Base-by-base conservation (phyloP, 2,797 vertebrate species). In the Neosalanx taihuensis region DNA sequence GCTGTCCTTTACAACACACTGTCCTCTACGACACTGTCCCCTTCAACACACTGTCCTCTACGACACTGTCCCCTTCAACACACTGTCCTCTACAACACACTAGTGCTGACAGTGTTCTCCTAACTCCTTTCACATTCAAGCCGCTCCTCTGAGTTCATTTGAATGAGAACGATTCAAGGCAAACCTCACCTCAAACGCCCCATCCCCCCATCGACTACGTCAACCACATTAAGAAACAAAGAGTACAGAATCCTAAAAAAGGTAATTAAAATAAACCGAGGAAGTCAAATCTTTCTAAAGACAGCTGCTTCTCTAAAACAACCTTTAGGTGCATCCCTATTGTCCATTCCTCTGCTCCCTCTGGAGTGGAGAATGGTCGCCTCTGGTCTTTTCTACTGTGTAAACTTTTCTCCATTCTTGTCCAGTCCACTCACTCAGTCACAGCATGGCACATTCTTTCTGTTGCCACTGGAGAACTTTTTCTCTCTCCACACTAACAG, bases 401-500 rank as follows among this genome's bases (percentile, higher is more conserved):
- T 80, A 87, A 87, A 88, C 84, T 86, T 86, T 79, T 69, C 81
- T 85, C 88, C 87, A 89, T 87, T 89, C 88, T 84, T 76, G 80
- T 30, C 84, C 79, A 65, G 80, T 84, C 88, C 83, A 87, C 87
- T 83, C 83, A 87, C 87, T 83, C 67, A 67, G 57, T 86, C 86
- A 83, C 88, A 90, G 86, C 79, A 84, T 84, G 90, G 84, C 89
- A 89, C 90, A 92, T 92, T 91, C 90, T 88, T 92, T 90, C 90
- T 90, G 91, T 92, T 91, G 90, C 90, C 87, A 87, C 85, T 90
- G 89, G 91, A 92, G 89, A 91, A 90, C 87, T 86, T 89, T 87
- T 87, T 89, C 84, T 84, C 72, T 61, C 71, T 67, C 72, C 81
- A 82, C 80, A 84, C 86, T 82, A 88, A 88, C 88, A 89, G 87